Base-by-base conservation (phyloP, 2,888 invertebrate genomes). In the Caenorhabditis virilis region DNA sequence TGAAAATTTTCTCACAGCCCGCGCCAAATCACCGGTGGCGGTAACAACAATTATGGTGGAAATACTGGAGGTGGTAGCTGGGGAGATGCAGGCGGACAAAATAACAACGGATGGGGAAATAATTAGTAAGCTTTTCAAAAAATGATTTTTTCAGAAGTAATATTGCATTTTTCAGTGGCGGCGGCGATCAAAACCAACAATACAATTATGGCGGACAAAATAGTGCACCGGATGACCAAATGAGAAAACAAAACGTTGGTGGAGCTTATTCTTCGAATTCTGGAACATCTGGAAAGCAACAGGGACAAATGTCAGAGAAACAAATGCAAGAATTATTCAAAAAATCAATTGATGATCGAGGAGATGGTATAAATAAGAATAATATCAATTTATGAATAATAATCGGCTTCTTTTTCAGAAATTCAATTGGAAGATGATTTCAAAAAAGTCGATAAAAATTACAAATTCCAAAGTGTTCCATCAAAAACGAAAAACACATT, bases 61-160 rank as follows among this genome's bases (percentile, higher is more conserved):
- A 48, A 48, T 16, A 25, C 35, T 9, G 48, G 65, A 13, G 60
- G 65, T 18, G 61, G 66, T 38, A 53, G 57, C 20, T 66, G 66
- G 66, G 66, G 66, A 43, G 51, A 47, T 33, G 57, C 46, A 18
- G 43, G 38, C 9, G 42, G 54, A 15, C 43, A 38, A 20, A 66
- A 66, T 23, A 66, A 66, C 18, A 66, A 66, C 42, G 66, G 66
- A 42, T 66, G 66, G 66, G 66, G 66, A 11, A 66, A 60, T 52
- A 66, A 66, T 46, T 55, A 65, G 59, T 59, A 27, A 54, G 53
- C 18, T 16, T 9, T 7, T 38, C n/a, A n/a, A n/a, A n/a, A n/a
- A n/a, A n/a, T n/a, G n/a, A n/a, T n/a, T n/a, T n/a, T n/a, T n/a
- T n/a, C n/a, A 16, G 42, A 18, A 18, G 23, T 7, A 42, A 22